phyloP scores from a whole-genome alignment of 2,888 invertebrate species.

The Encarsia formosa region DNA sequence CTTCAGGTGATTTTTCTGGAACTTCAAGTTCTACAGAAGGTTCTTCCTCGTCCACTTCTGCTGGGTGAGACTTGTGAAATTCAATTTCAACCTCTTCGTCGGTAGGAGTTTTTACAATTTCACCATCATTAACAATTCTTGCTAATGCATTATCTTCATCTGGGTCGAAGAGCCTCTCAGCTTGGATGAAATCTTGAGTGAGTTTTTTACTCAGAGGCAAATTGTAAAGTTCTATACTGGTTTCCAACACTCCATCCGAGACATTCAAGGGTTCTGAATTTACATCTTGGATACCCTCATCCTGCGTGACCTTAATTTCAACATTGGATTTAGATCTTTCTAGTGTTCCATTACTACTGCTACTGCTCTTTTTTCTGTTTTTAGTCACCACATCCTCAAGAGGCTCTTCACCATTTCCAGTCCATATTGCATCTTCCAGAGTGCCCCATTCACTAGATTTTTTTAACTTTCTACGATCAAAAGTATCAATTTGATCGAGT shows the following conservation, averaged over 20 bases:
- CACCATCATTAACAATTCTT: conserved; percentile 44
- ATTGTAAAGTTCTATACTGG: conserved; percentile 42
- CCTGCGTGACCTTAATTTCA: conserved; percentile 58
- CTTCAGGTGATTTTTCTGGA: not conserved
- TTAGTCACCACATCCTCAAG: conserved; percentile 29
- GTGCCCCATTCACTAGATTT: conserved; percentile 73
- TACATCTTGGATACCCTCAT: conserved; percentile 31
- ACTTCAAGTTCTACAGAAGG: not conserved
- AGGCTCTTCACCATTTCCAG: conserved; percentile 51
- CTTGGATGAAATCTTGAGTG: conserved; percentile 41
- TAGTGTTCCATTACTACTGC: conserved; percentile 51
- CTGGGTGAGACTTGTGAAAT: conserved; percentile 36
- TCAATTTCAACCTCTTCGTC: conserved; percentile 40
- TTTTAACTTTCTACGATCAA: conserved; percentile 66
- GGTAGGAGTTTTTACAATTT: conserved; percentile 39
- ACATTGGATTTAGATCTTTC: conserved; percentile 63
- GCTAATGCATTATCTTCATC: conserved; percentile 43
- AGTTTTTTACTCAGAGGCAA: conserved; percentile 42
- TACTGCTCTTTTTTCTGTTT: conserved; percentile 36
- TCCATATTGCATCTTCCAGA: conserved; percentile 70
- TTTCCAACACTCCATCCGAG: conserved; percentile 30
- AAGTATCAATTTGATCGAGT: conserved; percentile 64
- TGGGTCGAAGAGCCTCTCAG: conserved; percentile 43
- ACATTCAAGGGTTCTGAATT: conserved; percentile 21
- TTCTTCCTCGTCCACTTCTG: conserved; percentile 12